Base-by-base conservation (phyloP, 2,888 invertebrate genomes). In the Leucophenga montana region DNA sequence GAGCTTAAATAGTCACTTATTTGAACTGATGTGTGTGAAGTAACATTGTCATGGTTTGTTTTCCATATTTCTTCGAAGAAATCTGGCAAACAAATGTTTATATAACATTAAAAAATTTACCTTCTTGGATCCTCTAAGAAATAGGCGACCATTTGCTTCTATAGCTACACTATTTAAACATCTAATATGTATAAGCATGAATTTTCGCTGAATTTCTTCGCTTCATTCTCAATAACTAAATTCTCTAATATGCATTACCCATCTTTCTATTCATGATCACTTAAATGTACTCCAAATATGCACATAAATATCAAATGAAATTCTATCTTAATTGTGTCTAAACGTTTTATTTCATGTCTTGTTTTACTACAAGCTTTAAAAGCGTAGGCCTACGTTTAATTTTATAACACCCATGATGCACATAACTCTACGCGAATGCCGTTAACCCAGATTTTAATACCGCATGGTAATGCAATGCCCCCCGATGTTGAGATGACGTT, bases 361-460 rank as follows among this genome's bases (percentile, higher is more conserved):
- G 27, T 50, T 48, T 14, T 6, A 14, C 22, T 48, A 14, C n/a
- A 44, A 22, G 13, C 33, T 67, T 70, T 69, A 67, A 20, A 67
- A 61, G 75, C 67, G 77, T 76, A 73, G 76, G 73, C 62, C 68
- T 18, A 71, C 71, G 71, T 48, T 72, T 48, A 39, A 13, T 44
- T 76, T 80, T 78, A 80, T 73, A 73, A 13, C 46, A 62, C 61
- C 44, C 71, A 62, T 73, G 73, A 61, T 73, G 67, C 61, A 62
- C 75, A 77, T 79, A 74, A 77, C 64, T 83, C 74, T 22, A 62
- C 71, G 67, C 48, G 65, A 67, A 73, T 77, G 73, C 83, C 76
- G 80, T 80, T 82, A 72, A 57, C 69, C 71, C 66, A 71, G 68
- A 70, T 73, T 71, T 64, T 64, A 64, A 13, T 20, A 31, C 16